phyloP scores from a whole-genome alignment of 2,888 invertebrate genomes.

The Drosophila greeni region DNA sequence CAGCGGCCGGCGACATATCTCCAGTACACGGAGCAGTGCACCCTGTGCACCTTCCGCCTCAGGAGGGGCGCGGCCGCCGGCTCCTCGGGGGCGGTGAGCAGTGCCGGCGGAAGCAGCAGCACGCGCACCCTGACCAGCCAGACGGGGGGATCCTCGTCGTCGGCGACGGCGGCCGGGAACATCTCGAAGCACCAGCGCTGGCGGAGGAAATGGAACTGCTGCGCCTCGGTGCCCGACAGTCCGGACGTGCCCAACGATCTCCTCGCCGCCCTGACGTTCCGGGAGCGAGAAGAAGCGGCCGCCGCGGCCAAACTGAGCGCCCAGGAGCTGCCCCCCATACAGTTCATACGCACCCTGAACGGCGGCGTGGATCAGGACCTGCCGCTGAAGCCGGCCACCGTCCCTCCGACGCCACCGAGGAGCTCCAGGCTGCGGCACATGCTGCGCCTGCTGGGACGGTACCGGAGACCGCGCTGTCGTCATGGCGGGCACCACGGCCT shows the following conservation, averaged over 20 bases:
- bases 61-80: constrained; percentile 71
- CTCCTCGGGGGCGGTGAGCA: constrained; percentile 36
- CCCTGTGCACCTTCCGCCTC: constrained; percentile 78
- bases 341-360: constrained; percentile 53
- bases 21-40: constrained; percentile 78
- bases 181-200: constrained; percentile 79
- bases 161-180: constrained; percentile 56
- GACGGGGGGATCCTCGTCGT: constrained; percentile 44
- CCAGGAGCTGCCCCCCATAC: constrained; percentile 61
- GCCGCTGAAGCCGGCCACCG: constrained; percentile 36
- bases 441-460: constrained; percentile 77
- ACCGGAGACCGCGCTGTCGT: constrained; percentile 76
- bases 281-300: constrained; percentile 64
- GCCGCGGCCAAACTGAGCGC: constrained; percentile 62
- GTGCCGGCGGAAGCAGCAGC: constrained; percentile 47
- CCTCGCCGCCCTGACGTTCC: constrained; percentile 75
- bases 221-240: constrained; percentile 81
- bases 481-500: constrained; percentile 37
- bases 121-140: constrained; percentile 51
- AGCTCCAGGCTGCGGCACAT: constrained; percentile 75
- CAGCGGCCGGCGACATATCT: constrained; percentile 65
- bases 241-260: constrained; percentile 81
- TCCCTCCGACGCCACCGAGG: constrained; percentile 45
- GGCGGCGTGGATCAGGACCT: constrained; percentile 46
- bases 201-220: constrained; percentile 82